Conservation (phyloP, 2,113 vertebrate genomes). For the Eupsittula cactorum region DNA sequence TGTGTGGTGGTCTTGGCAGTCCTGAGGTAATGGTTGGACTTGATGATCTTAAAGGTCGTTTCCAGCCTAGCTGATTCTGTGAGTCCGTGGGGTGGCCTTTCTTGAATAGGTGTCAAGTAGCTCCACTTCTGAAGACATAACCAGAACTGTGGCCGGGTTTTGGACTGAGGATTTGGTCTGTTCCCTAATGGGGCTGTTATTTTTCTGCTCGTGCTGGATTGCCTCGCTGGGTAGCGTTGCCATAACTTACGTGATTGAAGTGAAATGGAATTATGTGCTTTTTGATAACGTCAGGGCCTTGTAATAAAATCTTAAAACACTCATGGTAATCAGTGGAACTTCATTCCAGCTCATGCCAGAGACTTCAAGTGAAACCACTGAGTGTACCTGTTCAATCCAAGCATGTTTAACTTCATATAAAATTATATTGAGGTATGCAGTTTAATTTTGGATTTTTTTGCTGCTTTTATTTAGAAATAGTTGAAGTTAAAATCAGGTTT, state of each 20-base stretch:
- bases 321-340: not conserved
- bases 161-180: not conserved
- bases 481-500: not conserved
- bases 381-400: not conserved
- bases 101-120: not conserved
- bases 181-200: not conserved
- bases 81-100: not conserved
- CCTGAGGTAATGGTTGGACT: not conserved
- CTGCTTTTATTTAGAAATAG: not conserved
- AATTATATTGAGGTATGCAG: not conserved
- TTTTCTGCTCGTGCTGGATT: accelerated
- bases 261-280: not conserved
- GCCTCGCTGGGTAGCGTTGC: accelerated
- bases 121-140: not conserved
- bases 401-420: not conserved
- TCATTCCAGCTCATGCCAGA: not conserved
- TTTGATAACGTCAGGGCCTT: not conserved
- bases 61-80: not conserved
- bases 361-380: not conserved
- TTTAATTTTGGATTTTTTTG: not conserved
- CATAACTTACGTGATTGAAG: accelerated
- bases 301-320: not conserved
- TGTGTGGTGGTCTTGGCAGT: not conserved
- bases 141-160: not conserved
- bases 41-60: not conserved